Base-by-base conservation (phyloP, 2,888 invertebrate species). In the Stenoptilia bipunctidactyla region DNA sequence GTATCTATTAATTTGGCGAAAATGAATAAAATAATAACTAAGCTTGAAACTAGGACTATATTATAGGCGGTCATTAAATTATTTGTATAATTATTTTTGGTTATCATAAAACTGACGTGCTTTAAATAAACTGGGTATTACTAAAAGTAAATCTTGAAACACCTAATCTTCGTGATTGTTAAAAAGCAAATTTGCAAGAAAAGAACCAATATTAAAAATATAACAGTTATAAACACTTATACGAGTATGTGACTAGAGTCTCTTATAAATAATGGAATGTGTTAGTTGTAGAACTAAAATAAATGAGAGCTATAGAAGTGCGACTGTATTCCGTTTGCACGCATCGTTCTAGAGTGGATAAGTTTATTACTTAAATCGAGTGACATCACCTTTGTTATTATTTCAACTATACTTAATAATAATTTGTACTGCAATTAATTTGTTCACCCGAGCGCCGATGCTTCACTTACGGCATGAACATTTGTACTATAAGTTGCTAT, bases 281-380 rank as follows among this genome's bases (percentile, higher is more conserved):
- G 10, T 27, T 39, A 33, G 3, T 3, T 20, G 20, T 3, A 30
- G 25, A 30, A 51, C 52, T 49, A 48, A 52, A 52, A 45, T 15
- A 44, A 33, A 34, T 13, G 13, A 27, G 14, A 27, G 20, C 5
- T 13, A 12, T 50, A 44, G 46, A 46, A 30, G 76, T 82, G 82
- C 82, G 82, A 82, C 82, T 72, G 79, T 64, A 63, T 47, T 44
- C 44, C 46, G 72, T 52, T 60, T 70, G 57, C 48, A 46, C 55
- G 68, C 77, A 66, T 66, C 70, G 80, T 71, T 72, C 77, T 71
- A 63, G 68, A 77, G 73, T 71, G 74, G 63, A 64, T 39, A 33
- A 40, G 27, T 41, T 36, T 39, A 41, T 12, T 15, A 30, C 5
- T 13, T 6, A 35, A 20, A 34, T 13, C 30, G 9, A 30, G 4